Base-by-base conservation (phyloP, 2,888 invertebrate genomes). In the Tenthredo amoena region DNA sequence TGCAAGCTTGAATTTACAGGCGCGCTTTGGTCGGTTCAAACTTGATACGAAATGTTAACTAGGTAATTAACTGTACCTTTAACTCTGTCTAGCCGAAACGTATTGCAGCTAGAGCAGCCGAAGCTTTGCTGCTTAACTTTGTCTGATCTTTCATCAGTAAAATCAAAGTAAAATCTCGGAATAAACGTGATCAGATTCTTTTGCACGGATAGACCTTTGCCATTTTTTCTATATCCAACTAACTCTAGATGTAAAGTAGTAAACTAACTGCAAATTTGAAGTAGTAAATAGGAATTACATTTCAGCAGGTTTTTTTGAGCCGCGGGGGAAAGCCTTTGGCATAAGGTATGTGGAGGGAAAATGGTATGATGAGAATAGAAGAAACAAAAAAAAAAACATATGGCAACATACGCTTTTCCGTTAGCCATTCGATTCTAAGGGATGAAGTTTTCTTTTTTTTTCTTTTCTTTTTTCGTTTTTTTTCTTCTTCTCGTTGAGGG, bases 151-250 rank as follows among this genome's bases (percentile, higher is more conserved):
- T 50, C 26, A 77, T 77, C 77, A 77, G 77, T 55, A 31, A 40
- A 77, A 34, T 77, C 77, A 77, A 50, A 77, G 77, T 55, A 21
- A 50, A 77, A 77, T 77, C 77, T 77, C 72, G 21, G 18, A n/a
- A 50, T 12, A 34, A 55, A 77, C 77, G n/a, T 74, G 21, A 55
- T 34, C 62, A 47, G 18, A n/a, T 74, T 74, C 72, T 40, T 74
- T 74, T 26, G 7, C 71, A 12, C 0, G 34, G 10, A n/a, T 26
- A n/a, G 47, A 77, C 50, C 77, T 77, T 55, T 31, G 34, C 50
- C 34, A 34, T 15, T 68, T 34, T 68, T 68, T 15, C 34, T 68
- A 34, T 68, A 68, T 68, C 34, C 68, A 18, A 68, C 26, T 15
- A 4, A 34, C 31, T 34, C 34, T 34, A n/a, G 3, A 34, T 26